These are phyloP conservation scores for Popillia japonica DNA, from an alignment of 1,140 invertebrate species.

Conservation along the genomic window DNA sequence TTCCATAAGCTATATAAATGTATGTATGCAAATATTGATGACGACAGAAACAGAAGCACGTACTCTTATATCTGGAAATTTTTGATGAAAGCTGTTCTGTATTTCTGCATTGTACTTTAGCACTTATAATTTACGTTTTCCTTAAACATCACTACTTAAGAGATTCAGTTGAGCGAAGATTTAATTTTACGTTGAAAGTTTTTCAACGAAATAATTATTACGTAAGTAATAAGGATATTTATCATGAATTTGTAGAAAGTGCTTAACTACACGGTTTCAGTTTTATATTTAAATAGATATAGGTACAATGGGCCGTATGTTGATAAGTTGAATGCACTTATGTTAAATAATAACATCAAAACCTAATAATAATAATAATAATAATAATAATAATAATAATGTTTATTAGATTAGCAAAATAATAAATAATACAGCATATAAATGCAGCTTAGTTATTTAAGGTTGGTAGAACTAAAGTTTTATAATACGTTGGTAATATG, in stretches of 20 bases:
- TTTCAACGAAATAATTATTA: constrained; percentile 26
- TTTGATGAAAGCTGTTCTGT: neutral
- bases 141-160: constrained; percentile 5
- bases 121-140: neutral
- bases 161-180: constrained; percentile 23
- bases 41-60: neutral
- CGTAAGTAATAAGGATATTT: constrained; percentile 1
- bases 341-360: too few species aligned
- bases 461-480: too few species aligned
- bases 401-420: too few species aligned
- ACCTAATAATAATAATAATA: too few species aligned
- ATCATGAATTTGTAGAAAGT: constrained; percentile 4
- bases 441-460: too few species aligned
- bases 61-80: too few species aligned
- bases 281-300: neutral
- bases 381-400: too few species aligned
- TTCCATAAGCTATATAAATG: too few species aligned
- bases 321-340: too few species aligned
- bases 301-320: neutral
- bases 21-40: neutral
- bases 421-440: too few species aligned
- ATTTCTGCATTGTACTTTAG: neutral
- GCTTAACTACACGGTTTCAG: neutral
- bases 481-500: too few species aligned
- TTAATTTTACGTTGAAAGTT: constrained; percentile 25